These are phyloP conservation scores for Gallinago solitaria DNA, from an alignment of 2,797 vertebrate species.

Conservation along the genomic window DNA sequence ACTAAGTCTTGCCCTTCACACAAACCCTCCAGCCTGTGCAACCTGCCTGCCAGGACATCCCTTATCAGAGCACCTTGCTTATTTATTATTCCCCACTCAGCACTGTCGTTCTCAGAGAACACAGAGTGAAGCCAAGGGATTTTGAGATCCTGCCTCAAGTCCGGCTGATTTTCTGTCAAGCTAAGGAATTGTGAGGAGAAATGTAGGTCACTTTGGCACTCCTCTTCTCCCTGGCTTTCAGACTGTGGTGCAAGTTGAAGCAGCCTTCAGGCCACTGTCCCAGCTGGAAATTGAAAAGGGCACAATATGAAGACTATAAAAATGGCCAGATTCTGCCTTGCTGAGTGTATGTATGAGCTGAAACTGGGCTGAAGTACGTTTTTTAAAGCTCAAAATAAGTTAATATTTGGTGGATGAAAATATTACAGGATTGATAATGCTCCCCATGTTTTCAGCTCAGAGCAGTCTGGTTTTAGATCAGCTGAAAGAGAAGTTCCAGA, in stretches of 20 bases:
- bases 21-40: neutral
- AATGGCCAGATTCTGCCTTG: neutral
- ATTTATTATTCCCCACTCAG: neutral
- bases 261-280: slow-evolving; percentile 1
- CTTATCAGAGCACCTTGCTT: neutral
- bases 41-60: neutral
- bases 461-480: neutral
- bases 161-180: neutral
- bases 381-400: neutral
- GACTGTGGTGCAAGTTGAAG: neutral
- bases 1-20: neutral
- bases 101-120: neutral
- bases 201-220: slow-evolving; percentile 9
- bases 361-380: neutral
- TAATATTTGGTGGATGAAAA: neutral
- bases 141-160: neutral
- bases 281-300: neutral
- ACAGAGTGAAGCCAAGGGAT: neutral
- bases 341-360: neutral
- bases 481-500: neutral
- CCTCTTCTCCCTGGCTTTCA: neutral
- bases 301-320: neutral
- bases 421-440: neutral
- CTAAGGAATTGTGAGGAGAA: neutral
- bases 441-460: neutral